Base-by-base conservation (phyloP, 2,113 vertebrate species). In the Pterophyllum scalare region DNA sequence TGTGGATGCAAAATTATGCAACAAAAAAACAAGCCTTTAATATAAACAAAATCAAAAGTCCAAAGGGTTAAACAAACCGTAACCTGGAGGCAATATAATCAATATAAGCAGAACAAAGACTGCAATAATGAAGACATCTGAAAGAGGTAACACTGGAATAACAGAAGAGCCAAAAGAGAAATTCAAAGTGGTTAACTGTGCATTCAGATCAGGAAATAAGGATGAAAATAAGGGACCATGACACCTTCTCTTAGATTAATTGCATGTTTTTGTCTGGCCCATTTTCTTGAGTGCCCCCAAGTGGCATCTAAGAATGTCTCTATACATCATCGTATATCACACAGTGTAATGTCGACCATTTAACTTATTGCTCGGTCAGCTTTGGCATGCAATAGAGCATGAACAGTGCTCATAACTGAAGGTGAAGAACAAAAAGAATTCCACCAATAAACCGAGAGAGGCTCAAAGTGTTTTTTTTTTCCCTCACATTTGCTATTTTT, bases 301-400 rank as follows among this genome's bases (percentile, higher is more conserved):
- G 75, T 38, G 40, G 31, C 43, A 46, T 59, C 61, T 59, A 15
- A 59, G 38, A 54, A 89, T 40, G n/a, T 26, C 35, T 88, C 31
- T 76, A 77, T 82, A 80, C 38, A 12, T 82, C 60, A 46, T 80
- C 80, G 58, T 72, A 77, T 80, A 82, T 85, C 59, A 72, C 5
- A 19, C 79, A 22, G 43, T 24, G 26, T 85, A 77, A 81, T 3
- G 59, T 65, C 85, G 59, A 79, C 85, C 90, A 87, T 83, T 83
- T 88, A 82, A 60, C 67, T 93, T 88, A 90, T 91, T 89, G 85
- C 87, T 87, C 84, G 77, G 54, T 72, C 83, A 84, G 82, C 75
- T 82, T 19, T 78, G 76, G 72, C 9, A 31, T 76, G 75, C 77
- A 77, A 89, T 86, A 85, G 75, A 75, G 81, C 59, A 20, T 89